Base-by-base conservation (phyloP, 2,113 vertebrate genomes). In the Eubucco bourcierii region DNA sequence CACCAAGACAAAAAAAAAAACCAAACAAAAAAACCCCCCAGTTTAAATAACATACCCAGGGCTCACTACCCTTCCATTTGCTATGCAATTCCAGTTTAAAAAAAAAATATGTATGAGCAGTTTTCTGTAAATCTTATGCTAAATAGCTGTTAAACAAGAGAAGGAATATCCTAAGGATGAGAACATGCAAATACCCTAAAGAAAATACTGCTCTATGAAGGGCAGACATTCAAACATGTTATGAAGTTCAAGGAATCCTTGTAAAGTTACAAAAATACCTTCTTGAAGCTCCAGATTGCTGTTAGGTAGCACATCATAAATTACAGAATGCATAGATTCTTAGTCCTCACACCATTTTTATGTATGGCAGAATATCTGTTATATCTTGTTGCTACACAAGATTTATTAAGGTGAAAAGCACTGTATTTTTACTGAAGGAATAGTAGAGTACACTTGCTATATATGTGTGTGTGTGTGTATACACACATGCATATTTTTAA, bases 251-350 rank as follows among this genome's bases (percentile, higher is more conserved):
- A 79, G 31, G 41, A 92, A 84, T 89, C 50, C 87, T 82, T 74
- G 53, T 76, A 9, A 67, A 88, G 74, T 90, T 80, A 61, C 34
- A 81, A 53, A 84, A 75, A 59, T 61, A 64, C 29, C n/a, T 53
- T 92, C 88, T 83, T 89, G 58, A 94, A 95, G 81, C 66, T 64
- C 81, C 58, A 28, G 92, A 82, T 61, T 88, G 89, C 86, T 92
- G 88, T 55, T 61, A 83, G 72, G 58, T 60, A 89, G 75, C 55
- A 89, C 39, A 53, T 78, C 73, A 78, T 97, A 96, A 96, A 95
- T 93, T 95, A 95, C 65, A 21, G 90, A 90, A 96, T 78, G 75
- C 88, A 94, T 93, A 90, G 90, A 88, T 96, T 97, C 97, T 95
- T 72, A 55, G 44, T 96, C 89, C 90, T 94, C 72, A 67, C 76